Conservation (phyloP, 30 jellyfish, hydroid and myxozoan genomes). For the Catostylus mosaicus region DNA sequence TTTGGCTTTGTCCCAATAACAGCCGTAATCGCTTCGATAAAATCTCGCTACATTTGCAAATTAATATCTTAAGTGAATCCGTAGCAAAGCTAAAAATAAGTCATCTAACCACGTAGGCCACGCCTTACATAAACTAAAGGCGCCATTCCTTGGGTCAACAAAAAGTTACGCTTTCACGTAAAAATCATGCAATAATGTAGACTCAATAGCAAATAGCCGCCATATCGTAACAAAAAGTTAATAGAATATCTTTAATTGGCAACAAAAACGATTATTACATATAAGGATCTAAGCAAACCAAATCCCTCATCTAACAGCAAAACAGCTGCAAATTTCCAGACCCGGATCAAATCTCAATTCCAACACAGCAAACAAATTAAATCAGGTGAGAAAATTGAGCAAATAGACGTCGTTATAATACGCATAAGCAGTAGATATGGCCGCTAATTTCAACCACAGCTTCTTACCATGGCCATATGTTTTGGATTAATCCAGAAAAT, state of each 20-base stretch:
- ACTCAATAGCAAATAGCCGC: not conserved
- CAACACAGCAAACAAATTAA: constrained; percentile 4
- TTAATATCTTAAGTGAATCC: too few relatives aligned
- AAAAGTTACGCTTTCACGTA: not conserved
- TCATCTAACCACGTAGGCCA: not conserved
- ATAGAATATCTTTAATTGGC: not conserved
- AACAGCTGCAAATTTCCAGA: constrained; percentile 4
- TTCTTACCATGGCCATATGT: not conserved
- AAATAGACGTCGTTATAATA: not conserved
- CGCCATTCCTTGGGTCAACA: not conserved
- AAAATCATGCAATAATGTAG: not conserved
- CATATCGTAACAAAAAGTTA: not conserved
- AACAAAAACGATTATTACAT: not conserved
- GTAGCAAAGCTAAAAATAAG: not conserved
- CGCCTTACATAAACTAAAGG: not conserved
- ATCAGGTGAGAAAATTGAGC: not conserved
- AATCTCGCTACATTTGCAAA: too few relatives aligned
- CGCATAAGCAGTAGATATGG: not conserved
- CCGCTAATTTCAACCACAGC: not conserved
- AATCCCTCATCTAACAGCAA: not conserved
- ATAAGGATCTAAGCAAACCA: not conserved
- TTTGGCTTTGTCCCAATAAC: too few relatives aligned
- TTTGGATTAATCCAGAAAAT: not conserved
- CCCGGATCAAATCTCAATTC: not conserved
- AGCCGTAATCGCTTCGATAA: too few relatives aligned